Evolutionary conservation across 2,888 invertebrate species (phyloP).

Genomic region (Clivina fossor): DNA sequence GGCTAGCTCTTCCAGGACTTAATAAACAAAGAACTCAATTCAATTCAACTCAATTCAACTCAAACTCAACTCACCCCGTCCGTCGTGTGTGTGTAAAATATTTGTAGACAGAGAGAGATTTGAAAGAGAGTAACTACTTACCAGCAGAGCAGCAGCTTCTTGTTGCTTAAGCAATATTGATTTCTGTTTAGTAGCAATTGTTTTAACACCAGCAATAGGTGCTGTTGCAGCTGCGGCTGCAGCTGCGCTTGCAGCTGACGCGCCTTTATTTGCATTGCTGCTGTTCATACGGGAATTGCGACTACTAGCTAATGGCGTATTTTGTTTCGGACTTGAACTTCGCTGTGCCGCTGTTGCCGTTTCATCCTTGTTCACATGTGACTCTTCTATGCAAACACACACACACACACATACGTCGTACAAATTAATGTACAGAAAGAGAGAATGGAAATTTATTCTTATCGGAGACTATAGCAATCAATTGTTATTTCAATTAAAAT

Average conservation of each 20-base stretch:
- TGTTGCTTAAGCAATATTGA: constrained; percentile 23
- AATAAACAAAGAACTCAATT: too few relatives aligned
- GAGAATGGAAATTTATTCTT: too few relatives aligned
- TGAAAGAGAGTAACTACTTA: too few relatives aligned
- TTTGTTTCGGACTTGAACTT: constrained; percentile 28
- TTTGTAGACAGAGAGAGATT: too few relatives aligned
- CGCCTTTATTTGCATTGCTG: constrained; percentile 19
- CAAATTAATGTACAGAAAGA: constrained; percentile 30
- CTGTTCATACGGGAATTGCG: constrained; percentile 27
- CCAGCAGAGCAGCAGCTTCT: constrained; percentile 23
- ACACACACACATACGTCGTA: too few relatives aligned
- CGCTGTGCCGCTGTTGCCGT: constrained; percentile 8
- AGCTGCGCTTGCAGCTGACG: constrained; percentile 15
- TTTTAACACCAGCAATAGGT: constrained; percentile 21
- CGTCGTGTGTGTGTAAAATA: too few relatives aligned
- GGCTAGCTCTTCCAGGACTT: too few relatives aligned
- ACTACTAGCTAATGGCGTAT: constrained; percentile 24
- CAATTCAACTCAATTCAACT: too few relatives aligned
- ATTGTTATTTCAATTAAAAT: too few relatives aligned
- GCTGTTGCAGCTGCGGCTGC: constrained; percentile 2
- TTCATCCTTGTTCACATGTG: constrained; percentile 26
- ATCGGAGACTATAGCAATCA: too few relatives aligned
- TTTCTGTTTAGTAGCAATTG: constrained; percentile 28
- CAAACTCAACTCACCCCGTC: too few relatives aligned
- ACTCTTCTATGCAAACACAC: too few relatives aligned